Base-by-base conservation (phyloP, 2,888 invertebrate genomes). In the Troides oblongomaculatus region DNA sequence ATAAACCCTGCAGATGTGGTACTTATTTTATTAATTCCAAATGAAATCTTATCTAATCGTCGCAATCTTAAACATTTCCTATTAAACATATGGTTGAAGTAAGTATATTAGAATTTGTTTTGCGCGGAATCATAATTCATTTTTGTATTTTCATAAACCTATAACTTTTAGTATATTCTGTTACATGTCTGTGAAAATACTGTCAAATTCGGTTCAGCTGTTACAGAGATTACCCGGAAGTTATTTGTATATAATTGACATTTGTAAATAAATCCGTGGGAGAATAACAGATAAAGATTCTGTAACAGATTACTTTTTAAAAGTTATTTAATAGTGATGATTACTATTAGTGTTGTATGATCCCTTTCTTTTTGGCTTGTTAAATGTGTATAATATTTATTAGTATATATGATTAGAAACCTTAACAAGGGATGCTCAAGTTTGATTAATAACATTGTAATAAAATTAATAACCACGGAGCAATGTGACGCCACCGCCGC, bases 391-490 rank as follows among this genome's bases (percentile, higher is more conserved):
- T 12, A 14, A 46, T 46, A 53, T 53, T n/a, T 17, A 50, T 50
- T 5, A 14, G 18, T 53, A n/a, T 53, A 53, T 53, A n/a, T 53
- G n/a, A 18, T 18, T 18, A 53, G 53, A n/a, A 53, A n/a, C 6
- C n/a, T 46, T 53, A 53, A 53, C 53, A 7, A 53, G 53, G 18
- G 1, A 53, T 6, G 53, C 53, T 14, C 46, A 56, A 53, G 81
- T 87, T 88, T 89, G 90, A 90, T 90, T 88, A 89, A 89, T 84
- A 87, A 81, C 84, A 81, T 81, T 80, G 82, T 89, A 90, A 89
- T 89, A 88, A 89, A 89, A 90, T 89, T 89, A 90, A 90, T 89
- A 88, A 89, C 88, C 84, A 80, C 84, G 83, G 81, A 79, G 82
- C 81, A 79, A 79, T 81, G 81, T 64, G 66, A 84, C 84, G 84